phyloP scores from a whole-genome alignment of 2,888 invertebrate genomes.

The Drosophila anomalata region DNA sequence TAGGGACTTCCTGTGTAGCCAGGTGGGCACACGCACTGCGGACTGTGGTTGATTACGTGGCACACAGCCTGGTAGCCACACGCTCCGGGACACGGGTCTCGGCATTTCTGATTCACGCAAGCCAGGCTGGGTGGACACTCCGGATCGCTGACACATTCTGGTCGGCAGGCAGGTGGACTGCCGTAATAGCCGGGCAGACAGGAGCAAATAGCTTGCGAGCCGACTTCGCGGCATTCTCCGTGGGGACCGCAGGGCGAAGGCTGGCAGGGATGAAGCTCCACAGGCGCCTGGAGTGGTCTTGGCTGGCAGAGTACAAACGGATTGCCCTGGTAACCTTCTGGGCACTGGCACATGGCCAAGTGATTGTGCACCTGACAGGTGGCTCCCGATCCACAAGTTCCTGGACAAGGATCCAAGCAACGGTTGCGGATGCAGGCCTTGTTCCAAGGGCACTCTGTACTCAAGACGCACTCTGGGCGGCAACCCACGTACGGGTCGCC shows the following conservation, averaged over 20 bases:
- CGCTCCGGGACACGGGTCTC: conserved; percentile 89
- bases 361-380: conserved; percentile 90
- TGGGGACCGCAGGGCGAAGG: conserved; percentile 90
- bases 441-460: conserved; percentile 88
- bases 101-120: conserved; percentile 89
- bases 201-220: conserved; percentile 87
- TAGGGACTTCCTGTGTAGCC: conserved; percentile 89
- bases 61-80: conserved; percentile 89
- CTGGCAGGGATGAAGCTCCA: conserved; percentile 86
- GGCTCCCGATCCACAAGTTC: conserved; percentile 89
- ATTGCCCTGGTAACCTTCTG: conserved; percentile 86
- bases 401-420: conserved; percentile 90
- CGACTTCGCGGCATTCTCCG: conserved; percentile 87
- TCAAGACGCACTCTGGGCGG: conserved; percentile 89
- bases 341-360: conserved; percentile 87
- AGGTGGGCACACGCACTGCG: conserved; percentile 88
- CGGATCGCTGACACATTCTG: conserved; percentile 88
- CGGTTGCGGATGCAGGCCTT: conserved; percentile 89
- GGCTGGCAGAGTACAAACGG: conserved; percentile 86
- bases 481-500: conserved; percentile 89
- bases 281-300: conserved; percentile 47
- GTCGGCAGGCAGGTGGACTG: conserved; percentile 88
- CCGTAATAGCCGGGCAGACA: conserved; percentile 88
- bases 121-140: conserved; percentile 88
- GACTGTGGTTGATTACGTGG: conserved; percentile 89